These are phyloP conservation scores for Meghimatium bilineatum DNA, from an alignment of 2,888 invertebrate species.

Conservation along the genomic window DNA sequence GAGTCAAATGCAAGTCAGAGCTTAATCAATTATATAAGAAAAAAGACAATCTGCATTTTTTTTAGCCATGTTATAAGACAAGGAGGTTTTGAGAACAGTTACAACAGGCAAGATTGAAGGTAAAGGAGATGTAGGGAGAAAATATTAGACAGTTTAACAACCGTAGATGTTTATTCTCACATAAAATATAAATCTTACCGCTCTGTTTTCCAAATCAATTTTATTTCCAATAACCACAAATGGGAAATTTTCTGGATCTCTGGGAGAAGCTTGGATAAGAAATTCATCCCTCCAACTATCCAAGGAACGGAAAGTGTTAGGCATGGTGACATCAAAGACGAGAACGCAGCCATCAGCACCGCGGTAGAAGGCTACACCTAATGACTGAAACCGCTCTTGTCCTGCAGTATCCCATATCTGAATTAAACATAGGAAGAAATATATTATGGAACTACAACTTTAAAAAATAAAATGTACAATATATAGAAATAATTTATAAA, in stretches of 20 bases:
- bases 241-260: slow-evolving; percentile 99
- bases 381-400: slow-evolving; percentile 98
- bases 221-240: slow-evolving; percentile 99
- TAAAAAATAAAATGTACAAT: no score
- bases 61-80: no score
- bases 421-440: background rate
- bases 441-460: background rate
- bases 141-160: no score
- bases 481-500: no score
- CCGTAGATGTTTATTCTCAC: no score
- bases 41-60: no score
- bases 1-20: no score
- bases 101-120: no score
- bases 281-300: slow-evolving; percentile 99
- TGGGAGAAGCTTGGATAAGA: slow-evolving; percentile 87
- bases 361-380: slow-evolving; percentile 99
- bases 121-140: no score
- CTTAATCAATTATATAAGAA: no score
- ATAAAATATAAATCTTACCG: slow-evolving; percentile 83
- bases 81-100: no score
- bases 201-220: slow-evolving; percentile 92
- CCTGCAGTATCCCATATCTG: slow-evolving; percentile 99
- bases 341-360: slow-evolving; percentile 98
- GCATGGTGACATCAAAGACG: slow-evolving; percentile 98
- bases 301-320: slow-evolving; percentile 97